These are phyloP conservation scores for Trachymyrmex cornetzi DNA, from an alignment of 1,140 invertebrate species.

Conservation along the genomic window DNA sequence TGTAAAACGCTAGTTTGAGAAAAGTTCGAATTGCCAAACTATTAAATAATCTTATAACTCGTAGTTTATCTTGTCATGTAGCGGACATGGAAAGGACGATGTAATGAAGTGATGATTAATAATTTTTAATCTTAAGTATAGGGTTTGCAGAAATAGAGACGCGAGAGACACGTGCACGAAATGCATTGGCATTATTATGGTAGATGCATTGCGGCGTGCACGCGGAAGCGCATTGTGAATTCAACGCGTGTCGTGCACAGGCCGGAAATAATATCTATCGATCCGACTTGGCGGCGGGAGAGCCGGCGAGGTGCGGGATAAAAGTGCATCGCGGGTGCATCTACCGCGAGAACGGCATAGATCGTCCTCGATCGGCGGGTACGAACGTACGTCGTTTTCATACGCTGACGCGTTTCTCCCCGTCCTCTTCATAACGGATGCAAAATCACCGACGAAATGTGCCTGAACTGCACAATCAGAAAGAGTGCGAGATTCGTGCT, in stretches of 20 bases:
- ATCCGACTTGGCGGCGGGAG: conserved; percentile 51
- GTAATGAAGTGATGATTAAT: background rate
- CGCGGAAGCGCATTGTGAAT: conserved; percentile 79
- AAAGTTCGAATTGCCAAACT: conserved; percentile 10
- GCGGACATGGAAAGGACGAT: no score
- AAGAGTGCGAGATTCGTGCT: conserved; percentile 6
- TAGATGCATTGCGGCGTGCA: conserved; percentile 62
- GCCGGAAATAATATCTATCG: conserved; percentile 80
- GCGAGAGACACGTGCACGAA: conserved; percentile 61
- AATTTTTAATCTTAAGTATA: background rate
- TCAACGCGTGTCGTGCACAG: conserved; percentile 73
- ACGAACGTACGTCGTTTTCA: conserved; percentile 40
- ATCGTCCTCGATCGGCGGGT: conserved; percentile 64
- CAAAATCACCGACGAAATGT: conserved; percentile 64
- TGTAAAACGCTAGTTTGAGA: no score
- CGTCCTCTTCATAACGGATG: background rate
- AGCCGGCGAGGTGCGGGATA: conserved; percentile 52
- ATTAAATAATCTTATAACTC: background rate
- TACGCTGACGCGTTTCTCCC: conserved; percentile 42
- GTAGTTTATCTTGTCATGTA: background rate
- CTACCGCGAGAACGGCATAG: conserved; percentile 60
- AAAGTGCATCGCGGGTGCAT: conserved; percentile 70
- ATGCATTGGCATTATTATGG: conserved; percentile 78
- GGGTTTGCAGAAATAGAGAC: background rate
- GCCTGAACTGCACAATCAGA: conserved; percentile 52